Evolutionary conservation across 2,888 invertebrate species (phyloP), one percentile per base, ranked within the genome.

Genomic region (Selenia dentaria): DNA sequence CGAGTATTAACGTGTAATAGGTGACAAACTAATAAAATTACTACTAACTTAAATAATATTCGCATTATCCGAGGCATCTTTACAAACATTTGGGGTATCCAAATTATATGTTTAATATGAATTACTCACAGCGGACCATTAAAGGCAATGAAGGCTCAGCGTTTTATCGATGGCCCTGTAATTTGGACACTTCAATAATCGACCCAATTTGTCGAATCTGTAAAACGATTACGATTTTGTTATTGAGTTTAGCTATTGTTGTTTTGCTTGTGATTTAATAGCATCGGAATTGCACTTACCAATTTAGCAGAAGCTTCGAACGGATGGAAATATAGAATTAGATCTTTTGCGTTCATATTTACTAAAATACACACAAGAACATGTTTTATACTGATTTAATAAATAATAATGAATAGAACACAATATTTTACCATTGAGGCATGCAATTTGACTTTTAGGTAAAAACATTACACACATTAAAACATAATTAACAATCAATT

Each of bases 111-210:
- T 70, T 72, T 74, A 70, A 66, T 68, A 62, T 66, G 24, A 28
- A 59, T 66, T 64, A 62, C 39, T 48, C 27, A 26, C 14, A 25
- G 22, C 22, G 22, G n/a, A 31, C 41, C 38, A 29, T 44, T 29
- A 20, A 14, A 62, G 57, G 64, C 56, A 76, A 77, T 74, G 73
- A 64, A 53, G 51, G 54, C 53, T 11, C 14, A 4, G 13, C 60
- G 60, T 61, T 63, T 62, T 72, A 71, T 70, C 67, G 70, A 67
- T 67, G 58, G 69, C 65, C 71, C 71, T 72, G 66, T 75, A 81
- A 80, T 81, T 80, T 80, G 76, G 75, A 75, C 78, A 75, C 75
- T 78, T 80, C 76, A 79, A 79, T 79, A 79, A 79, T 78, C 79
- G 76, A 25, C 6, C 59, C 8, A 22, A 52, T 22, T 22, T 22